Base-by-base conservation (phyloP, 2,888 invertebrate genomes). In the Dichetophora obliterata region DNA sequence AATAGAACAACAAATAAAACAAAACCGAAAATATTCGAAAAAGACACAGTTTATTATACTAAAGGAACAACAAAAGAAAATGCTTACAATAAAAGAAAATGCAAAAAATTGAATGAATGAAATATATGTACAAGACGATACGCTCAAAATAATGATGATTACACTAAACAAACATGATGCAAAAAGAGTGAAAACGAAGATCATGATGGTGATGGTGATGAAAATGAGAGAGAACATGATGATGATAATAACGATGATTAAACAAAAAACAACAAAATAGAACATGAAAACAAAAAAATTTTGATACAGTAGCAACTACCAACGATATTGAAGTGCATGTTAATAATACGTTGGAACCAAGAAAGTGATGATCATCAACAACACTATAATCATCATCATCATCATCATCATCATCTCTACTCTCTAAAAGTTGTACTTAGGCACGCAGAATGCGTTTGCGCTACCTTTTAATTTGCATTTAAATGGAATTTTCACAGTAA, bases 391-490 rank as follows among this genome's bases (percentile, higher is more conserved):
- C 2, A 61, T 27, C 0, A 16, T 24, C 31, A 61, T 27, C 11
- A 16, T 61, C 59, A 27, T 27, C 24, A 24, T 31, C 22, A 27
- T 31, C 11, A 31, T 59, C 22, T 14, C 27, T 1, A 22, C 22
- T 6, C 24, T 37, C 9, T 43, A 66, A 66, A 66, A 37, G 66
- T 11, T 22, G 48, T 37, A 66, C 66, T 66, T 66, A 22, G 63
- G 63, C 27, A 11, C 63, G n/a, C 43, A 43, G 43, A 22, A 43
- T 66, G 66, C 48, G 24, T 66, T 63, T 31, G 31, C 22, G 59
- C 61, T 16, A 54, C 22, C 9, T 54, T 54, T 27, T 34, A 31
- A 27, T 70, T 70, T 70, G 70, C 70, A 57, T 70, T 70, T 57
- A 70, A 70, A 70, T 54, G 52, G 19, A 34, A 70, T 22, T 54